Evolutionary conservation across 2,888 invertebrate genomes (phyloP), one percentile per base, ranked within the genome.

Genomic region (Tetropium fuscum): DNA sequence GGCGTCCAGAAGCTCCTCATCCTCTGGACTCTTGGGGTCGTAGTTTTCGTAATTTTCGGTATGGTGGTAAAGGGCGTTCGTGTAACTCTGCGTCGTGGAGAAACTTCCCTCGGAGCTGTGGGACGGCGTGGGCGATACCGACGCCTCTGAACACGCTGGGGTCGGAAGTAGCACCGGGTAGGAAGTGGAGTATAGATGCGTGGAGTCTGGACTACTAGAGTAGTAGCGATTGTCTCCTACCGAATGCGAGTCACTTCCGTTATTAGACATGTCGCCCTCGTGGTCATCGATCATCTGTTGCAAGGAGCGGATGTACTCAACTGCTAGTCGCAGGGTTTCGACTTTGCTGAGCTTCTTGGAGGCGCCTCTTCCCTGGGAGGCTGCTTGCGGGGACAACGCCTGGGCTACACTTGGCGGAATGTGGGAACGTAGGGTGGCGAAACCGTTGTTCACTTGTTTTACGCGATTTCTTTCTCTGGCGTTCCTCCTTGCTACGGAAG

Each of bases 391-490:
- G 2, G 79, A 74, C 20, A 91, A 78, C 0, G 90, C 88, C 30
- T 90, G 90, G 6, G 91, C 87, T 11, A 93, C 89, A 45, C 88
- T 88, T 58, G 91, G 88, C 0, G 95, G 96, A 67, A 96, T 92
- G 78, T 95, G 95, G 73, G 94, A 93, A 20, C 95, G 86, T 13
- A 96, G 85, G 38, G 92, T 93, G n/a, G 94, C 92, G 80, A 95
- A 96, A 69, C 95, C 95, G 80, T 94, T 94, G 85, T 95, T 95
- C 73, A 95, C 95, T 86, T 95, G 95, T 82, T 95, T 95, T 70
- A 97, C 97, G 70, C 97, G 88, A 79, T 97, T 97, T 71, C 97
- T 84, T 82, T 97, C 97, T 30, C 97, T 87, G 18, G 97, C 97
- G 82, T 97, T 97, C 73, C 97, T 87, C 51, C 96, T 84, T 0